Conservation (phyloP, 2,113 vertebrate species). For the Strix aluco region DNA sequence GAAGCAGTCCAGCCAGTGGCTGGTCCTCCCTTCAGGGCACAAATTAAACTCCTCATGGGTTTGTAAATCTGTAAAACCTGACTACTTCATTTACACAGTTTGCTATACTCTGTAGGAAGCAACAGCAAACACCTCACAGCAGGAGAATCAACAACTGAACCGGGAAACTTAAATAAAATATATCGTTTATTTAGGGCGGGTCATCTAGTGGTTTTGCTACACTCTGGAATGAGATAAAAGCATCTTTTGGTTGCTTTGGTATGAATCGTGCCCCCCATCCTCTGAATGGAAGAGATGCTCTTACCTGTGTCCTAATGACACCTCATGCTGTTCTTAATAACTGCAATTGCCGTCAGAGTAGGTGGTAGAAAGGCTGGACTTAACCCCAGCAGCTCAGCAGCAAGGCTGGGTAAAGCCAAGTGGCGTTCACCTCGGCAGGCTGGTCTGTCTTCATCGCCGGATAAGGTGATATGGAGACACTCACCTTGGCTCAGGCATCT, state of each 20-base stretch:
- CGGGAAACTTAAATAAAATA: neutral
- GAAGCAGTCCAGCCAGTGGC: neutral
- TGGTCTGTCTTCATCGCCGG: fast-evolving
- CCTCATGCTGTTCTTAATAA: neutral
- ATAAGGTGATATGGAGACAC: neutral
- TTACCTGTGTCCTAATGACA: neutral
- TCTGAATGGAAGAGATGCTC: neutral
- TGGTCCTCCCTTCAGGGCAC: neutral
- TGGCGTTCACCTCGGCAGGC: neutral
- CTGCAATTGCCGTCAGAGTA: neutral
- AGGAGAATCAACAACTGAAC: neutral
- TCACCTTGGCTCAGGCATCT: neutral
- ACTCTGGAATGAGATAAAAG: neutral
- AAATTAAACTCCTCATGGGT: neutral
- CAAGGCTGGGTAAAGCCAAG: neutral
- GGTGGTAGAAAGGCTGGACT: neutral
- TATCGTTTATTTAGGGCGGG: neutral
- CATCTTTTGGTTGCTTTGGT: neutral
- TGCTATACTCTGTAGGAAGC: neutral
- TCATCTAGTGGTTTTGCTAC: neutral
- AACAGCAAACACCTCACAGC: neutral
- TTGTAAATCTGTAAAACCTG: neutral
- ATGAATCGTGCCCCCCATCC: neutral
- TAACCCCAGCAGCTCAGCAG: neutral
- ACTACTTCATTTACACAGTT: neutral